Conservation (phyloP, 2,797 vertebrate species). For the Buphagus erythrorhynchus region DNA sequence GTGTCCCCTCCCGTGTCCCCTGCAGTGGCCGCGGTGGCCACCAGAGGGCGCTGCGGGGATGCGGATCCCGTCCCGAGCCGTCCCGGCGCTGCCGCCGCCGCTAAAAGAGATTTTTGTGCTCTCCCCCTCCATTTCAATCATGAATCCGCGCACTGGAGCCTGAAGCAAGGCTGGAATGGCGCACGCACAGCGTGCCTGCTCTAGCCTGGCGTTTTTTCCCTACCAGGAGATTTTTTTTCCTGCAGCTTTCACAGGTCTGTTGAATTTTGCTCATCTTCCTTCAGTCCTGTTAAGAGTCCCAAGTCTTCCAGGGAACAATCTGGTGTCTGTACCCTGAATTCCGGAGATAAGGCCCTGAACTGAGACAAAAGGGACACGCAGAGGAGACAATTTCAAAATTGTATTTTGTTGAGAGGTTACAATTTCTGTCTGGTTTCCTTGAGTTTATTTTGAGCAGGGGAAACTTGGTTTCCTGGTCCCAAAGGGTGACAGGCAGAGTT, state of each 20-base stretch:
- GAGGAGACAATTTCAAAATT: background rate
- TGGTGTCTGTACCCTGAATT: background rate
- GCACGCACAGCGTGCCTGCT: fast-evolving
- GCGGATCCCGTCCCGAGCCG: background rate
- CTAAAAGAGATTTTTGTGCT: fast-evolving
- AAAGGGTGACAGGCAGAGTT: background rate
- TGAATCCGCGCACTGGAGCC: fast-evolving
- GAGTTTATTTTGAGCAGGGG: background rate
- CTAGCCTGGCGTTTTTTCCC: fast-evolving
- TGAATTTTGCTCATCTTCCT: background rate
- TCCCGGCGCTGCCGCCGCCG: fast-evolving
- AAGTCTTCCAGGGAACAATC: background rate
- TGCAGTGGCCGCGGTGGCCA: conserved; percentile 10
- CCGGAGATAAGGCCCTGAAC: background rate
- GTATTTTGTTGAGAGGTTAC: background rate
- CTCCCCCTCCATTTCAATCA: fast-evolving
- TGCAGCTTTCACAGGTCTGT: fast-evolving
- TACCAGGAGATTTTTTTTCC: fast-evolving
- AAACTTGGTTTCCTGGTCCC: background rate
- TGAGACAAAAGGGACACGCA: fast-evolving
- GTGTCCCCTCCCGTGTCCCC: too few relatives aligned
- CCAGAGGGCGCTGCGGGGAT: conserved; percentile 41
- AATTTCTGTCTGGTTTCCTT: background rate
- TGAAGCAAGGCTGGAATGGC: fast-evolving
- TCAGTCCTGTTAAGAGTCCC: background rate